phyloP scores from a whole-genome alignment of 1,140 invertebrate species.

The Listronotus bonariensis region DNA sequence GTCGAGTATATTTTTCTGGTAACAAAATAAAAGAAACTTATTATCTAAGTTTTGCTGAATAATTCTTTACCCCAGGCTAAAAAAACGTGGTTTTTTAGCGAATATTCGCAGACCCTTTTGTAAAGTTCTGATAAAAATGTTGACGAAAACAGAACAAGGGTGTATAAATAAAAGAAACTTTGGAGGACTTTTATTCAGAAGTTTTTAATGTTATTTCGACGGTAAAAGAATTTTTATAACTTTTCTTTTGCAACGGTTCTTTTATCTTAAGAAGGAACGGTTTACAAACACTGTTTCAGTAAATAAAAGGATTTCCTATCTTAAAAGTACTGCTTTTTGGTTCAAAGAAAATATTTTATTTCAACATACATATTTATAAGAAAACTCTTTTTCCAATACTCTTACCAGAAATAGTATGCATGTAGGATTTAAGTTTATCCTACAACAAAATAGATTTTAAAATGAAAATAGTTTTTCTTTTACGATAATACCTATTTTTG shows the following conservation, averaged over 20 bases:
- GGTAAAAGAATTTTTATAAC: conserved; percentile 14
- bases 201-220: conserved; percentile 16
- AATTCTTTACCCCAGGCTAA: conserved; percentile 4
- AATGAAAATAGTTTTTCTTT: no score
- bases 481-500: no score
- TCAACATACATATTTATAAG: no score
- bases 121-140: conserved; percentile 13
- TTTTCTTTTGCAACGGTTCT: conserved; percentile 6
- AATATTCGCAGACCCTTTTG: neutral
- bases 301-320: no score
- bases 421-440: no score
- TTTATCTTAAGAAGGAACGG: conserved; percentile 4
- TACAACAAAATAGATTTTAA: no score
- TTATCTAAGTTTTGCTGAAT: conserved; percentile 14
- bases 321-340: no score
- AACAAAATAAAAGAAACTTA: conserved; percentile 20
- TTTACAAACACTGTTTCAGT: conserved; percentile 5
- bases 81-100: neutral
- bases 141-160: conserved; percentile 18
- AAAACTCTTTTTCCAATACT: no score
- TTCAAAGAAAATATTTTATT: no score
- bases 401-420: no score
- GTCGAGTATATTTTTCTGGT: neutral
- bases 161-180: conserved; percentile 20
- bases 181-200: conserved; percentile 13